These are phyloP conservation scores for Sycobia sp. DNA, from an alignment of 1,140 invertebrate genomes.

Conservation along the genomic window DNA sequence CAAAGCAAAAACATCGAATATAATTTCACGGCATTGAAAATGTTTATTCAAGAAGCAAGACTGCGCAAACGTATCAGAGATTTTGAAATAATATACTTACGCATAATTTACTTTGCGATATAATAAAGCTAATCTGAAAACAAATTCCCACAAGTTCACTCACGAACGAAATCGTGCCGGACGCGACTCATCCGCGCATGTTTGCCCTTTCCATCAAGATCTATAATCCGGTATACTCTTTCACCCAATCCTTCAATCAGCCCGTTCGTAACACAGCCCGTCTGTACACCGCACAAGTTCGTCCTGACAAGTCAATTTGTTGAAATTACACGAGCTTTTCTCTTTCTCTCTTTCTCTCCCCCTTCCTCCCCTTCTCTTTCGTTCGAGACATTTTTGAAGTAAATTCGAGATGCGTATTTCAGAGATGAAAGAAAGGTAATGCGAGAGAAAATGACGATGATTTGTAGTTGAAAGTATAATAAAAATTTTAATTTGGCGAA, in stretches of 20 bases:
- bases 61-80: neutral
- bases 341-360: too few relatives aligned
- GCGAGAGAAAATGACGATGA: neutral
- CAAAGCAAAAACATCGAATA: neutral
- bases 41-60: neutral
- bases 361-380: too few relatives aligned
- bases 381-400: neutral
- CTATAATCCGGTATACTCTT: too few relatives aligned
- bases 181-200: neutral
- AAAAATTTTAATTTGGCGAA: too few relatives aligned
- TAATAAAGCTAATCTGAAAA: slow-evolving; percentile 14
- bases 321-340: neutral
- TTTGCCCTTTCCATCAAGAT: slow-evolving; percentile 23
- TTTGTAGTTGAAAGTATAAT: neutral
- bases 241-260: too few relatives aligned
- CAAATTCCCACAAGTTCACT: too few relatives aligned
- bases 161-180: neutral
- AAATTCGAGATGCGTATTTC: neutral
- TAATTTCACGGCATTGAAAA: neutral
- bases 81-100: too few relatives aligned
- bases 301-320: slow-evolving; percentile 25
- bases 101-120: neutral
- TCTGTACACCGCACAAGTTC: neutral
- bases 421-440: neutral
- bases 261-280: too few relatives aligned